phyloP scores from a whole-genome alignment of 2,888 invertebrate genomes.

The Urechis unicinctus region DNA sequence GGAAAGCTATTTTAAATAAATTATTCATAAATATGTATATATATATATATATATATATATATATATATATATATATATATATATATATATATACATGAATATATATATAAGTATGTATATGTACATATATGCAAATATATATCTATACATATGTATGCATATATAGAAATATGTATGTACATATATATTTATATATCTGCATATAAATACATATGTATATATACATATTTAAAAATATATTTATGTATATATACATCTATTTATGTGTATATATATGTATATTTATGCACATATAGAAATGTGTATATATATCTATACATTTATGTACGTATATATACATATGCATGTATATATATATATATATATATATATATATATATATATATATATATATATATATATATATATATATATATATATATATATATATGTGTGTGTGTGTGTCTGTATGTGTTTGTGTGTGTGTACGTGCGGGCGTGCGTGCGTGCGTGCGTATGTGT shows the following conservation, averaged over 20 bases:
- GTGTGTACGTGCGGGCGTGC: too few relatives aligned
- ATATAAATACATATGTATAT: too few relatives aligned
- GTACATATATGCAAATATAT: too few relatives aligned
- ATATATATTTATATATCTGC: background rate
- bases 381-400: conserved; percentile 7
- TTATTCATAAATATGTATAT: background rate
- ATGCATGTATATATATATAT: conserved; percentile 1
- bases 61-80: conserved; percentile 2
- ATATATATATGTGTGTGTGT: conserved; percentile 2
- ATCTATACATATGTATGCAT: conserved; percentile 4
- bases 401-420: background rate
- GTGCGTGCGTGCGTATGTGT: too few relatives aligned
- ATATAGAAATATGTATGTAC: too few relatives aligned
- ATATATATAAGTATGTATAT: too few relatives aligned
- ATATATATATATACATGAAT: background rate
- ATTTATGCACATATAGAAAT: too few relatives aligned
- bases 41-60: conserved; percentile 3
- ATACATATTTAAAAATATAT: background rate
- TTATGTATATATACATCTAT: too few relatives aligned
- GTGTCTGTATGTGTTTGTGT: too few relatives aligned
- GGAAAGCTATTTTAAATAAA: background rate
- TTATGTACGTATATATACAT: too few relatives aligned
- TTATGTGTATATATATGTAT: conserved; percentile 2
- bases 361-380: conserved; percentile 3
- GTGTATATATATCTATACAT: too few relatives aligned